Percentiles rank a stretch among this genome's conserved stretches.
Conservation (phyloP, 37 sponge, comb jelly and placozoan genomes). For the Aplysina aerophoba region DNA sequence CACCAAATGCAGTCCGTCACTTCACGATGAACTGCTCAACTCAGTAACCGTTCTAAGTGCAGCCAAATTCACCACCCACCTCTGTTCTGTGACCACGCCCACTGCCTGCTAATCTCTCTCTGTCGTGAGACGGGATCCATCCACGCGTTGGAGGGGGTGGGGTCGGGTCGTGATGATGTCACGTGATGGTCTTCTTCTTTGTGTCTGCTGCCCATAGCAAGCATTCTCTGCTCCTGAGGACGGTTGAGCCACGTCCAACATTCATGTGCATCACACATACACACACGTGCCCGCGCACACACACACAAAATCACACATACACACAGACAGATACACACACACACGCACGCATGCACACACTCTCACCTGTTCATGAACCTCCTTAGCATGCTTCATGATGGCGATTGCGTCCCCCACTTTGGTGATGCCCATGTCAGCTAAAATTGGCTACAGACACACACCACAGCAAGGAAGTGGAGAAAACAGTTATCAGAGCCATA, state of each 20-base stretch:
- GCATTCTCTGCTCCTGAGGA: conserved; percentile 18
- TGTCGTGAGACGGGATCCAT: background rate
- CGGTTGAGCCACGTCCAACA: too few species aligned
- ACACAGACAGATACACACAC: background rate
- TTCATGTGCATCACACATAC: too few species aligned
- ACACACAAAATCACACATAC: background rate
- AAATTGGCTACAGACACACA: conserved; percentile 65
- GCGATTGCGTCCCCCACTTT: conserved; percentile 94
- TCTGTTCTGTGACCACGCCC: too few species aligned
- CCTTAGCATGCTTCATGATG: conserved; percentile 93
- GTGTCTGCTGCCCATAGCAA: background rate
- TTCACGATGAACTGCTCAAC: too few species aligned
- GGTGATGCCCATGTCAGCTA: conserved; percentile 91
- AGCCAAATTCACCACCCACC: too few species aligned
- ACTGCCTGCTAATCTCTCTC: too few species aligned
- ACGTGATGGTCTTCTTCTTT: conserved; percentile 1
- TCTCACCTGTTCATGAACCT: conserved; percentile 68
- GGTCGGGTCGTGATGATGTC: conserved; percentile 8
- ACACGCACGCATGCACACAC: background rate
- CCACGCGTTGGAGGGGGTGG: background rate
- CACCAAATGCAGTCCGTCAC: too few species aligned
- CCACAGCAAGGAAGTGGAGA: too few species aligned
- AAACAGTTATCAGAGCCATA: too few species aligned
- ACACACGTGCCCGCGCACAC: too few species aligned
- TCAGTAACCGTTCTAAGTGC: too few species aligned